These are phyloP conservation scores for Virgularia gustaviana DNA, from an alignment of 92 coral and sea anemone species.

Conservation along the genomic window DNA sequence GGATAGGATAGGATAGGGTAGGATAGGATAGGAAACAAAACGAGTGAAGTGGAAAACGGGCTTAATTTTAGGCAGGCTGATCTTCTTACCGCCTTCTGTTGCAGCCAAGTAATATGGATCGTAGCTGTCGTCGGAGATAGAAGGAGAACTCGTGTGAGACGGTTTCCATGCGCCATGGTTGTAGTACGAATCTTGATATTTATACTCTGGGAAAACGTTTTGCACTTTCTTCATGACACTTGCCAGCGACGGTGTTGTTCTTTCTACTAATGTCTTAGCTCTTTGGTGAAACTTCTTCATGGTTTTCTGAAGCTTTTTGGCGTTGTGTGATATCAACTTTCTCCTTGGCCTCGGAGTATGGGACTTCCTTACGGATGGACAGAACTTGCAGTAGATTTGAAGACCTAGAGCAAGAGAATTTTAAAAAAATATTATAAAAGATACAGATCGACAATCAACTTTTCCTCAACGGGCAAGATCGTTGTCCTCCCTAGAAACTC, in stretches of 20 bases:
- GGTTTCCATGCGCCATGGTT: not conserved
- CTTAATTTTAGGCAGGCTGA: no score
- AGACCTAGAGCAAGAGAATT: constrained; percentile 8
- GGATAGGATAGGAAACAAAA: no score
- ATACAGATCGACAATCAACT: not conserved
- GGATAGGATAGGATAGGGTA: no score
- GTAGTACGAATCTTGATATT: constrained; percentile 28
- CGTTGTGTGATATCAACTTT: not conserved
- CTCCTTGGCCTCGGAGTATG: not conserved
- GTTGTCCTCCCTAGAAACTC: no score
- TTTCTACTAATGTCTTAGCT: not conserved
- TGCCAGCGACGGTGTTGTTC: not conserved
- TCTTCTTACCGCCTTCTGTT: no score
- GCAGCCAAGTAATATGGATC: no score
- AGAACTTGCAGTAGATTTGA: constrained; percentile 28
- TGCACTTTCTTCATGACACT: not conserved
- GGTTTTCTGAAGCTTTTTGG: not conserved
- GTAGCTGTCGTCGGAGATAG: no score
- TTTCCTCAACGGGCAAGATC: no score
- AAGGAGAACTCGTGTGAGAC: no score
- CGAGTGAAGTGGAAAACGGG: no score
- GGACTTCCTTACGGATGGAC: constrained; percentile 7
- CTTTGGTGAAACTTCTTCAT: constrained; percentile 4
- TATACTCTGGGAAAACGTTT: constrained; percentile 22
- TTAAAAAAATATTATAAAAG: not conserved